These are phyloP conservation scores for Drosophila sulfurigaster DNA, from an alignment of 1,140 invertebrate species.

Conservation along the genomic window DNA sequence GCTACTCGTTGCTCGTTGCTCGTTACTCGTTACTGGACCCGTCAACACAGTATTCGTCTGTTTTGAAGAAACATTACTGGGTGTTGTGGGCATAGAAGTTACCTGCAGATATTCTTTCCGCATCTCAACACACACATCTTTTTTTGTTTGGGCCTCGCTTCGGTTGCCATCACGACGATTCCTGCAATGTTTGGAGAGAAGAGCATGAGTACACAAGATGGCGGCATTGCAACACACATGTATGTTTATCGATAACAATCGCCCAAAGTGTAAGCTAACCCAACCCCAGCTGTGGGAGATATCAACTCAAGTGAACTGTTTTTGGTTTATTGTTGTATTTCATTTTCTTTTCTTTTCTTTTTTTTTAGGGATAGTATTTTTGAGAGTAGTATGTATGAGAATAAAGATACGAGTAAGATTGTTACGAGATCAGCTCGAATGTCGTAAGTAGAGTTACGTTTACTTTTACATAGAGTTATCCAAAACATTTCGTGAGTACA, in stretches of 20 bases:
- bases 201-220: conserved; percentile 17
- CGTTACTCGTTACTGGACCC: conserved; percentile 29
- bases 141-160: background rate
- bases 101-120: conserved; percentile 63
- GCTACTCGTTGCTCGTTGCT: conserved; percentile 40
- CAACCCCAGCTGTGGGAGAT: conserved; percentile 20
- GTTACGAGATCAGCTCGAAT: conserved; percentile 15
- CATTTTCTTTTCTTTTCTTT: background rate
- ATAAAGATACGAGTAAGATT: conserved; percentile 10
- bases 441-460: conserved; percentile 12
- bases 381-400: conserved; percentile 18
- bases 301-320: conserved; percentile 15
- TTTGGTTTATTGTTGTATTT: background rate
- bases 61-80: conserved; percentile 79
- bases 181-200: conserved; percentile 41
- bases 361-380: background rate
- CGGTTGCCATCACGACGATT: background rate
- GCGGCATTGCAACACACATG: background rate
- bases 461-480: background rate
- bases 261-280: conserved; percentile 23
- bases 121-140: background rate
- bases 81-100: conserved; percentile 74
- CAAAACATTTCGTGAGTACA: background rate
- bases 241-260: conserved; percentile 10
- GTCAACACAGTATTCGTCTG: conserved; percentile 49